phyloP scores from a whole-genome alignment of 2,113 vertebrate genomes.

The Daubentonia madagascariensis region DNA sequence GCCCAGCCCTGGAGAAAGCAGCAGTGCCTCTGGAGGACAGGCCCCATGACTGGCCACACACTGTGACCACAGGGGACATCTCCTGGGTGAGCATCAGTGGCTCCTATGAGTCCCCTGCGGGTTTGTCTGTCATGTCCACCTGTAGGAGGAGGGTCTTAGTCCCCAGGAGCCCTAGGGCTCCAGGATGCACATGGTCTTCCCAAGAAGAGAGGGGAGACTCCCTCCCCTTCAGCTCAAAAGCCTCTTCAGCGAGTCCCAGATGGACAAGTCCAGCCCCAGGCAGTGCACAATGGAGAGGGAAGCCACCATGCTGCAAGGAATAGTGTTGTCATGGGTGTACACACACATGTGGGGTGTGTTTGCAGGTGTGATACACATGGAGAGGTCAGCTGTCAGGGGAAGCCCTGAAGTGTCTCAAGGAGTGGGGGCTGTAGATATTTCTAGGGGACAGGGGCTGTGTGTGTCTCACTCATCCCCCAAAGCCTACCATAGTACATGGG shows the following conservation, averaged over 20 bases:
- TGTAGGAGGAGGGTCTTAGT: not conserved
- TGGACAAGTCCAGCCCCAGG: not conserved
- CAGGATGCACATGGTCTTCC: rapidly evolving
- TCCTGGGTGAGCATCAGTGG: not conserved
- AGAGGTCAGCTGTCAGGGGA: not conserved
- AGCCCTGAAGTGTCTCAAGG: not conserved
- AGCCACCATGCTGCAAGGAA: rapidly evolving
- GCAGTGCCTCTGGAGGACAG: not conserved
- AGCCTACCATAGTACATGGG: too few species aligned
- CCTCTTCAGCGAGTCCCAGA: not conserved
- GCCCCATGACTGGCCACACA: not conserved
- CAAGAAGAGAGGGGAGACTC: not conserved
- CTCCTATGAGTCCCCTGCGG: too few species aligned
- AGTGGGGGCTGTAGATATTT: not conserved
- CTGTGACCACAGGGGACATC: not conserved
- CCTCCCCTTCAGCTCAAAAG: not conserved
- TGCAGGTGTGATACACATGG: not conserved
- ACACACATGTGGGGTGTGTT: too few species aligned
- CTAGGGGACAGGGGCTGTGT: not conserved
- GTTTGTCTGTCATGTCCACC: not conserved
- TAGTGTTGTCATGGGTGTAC: not conserved
- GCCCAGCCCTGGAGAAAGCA: not conserved
- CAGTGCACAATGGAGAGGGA: not conserved
- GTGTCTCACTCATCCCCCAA: rapidly evolving
- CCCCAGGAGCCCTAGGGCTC: not conserved